Evolutionary conservation across 1,140 invertebrate species (phyloP), one percentile per base, ranked within the genome.

Genomic region (Oedothorax gibbosus): DNA sequence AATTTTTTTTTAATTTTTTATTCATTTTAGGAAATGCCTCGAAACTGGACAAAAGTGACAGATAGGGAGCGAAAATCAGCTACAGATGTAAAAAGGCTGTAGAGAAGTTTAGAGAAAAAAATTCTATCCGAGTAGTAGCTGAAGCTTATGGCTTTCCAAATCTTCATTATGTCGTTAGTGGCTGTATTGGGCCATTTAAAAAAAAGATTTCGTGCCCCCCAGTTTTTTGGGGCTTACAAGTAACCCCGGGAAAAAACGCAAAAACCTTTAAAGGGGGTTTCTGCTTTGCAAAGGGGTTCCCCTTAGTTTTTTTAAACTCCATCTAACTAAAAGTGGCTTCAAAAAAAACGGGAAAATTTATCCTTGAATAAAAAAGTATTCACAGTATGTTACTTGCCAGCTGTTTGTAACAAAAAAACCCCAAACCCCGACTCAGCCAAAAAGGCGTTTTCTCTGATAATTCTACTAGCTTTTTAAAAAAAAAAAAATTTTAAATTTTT

Each of bases 301-400:
- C 50, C 21, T 21, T 49, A 71, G 11, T 11, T 50, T 49, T 18
- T 71, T 71, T 50, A n/a, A n/a, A 71, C 8, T 71, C 69, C 69
- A 7, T 51, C 21, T 50, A 49, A 71, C 50, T 49, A 15, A 71
- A 49, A 71, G 12, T 51, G 21, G 69, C 50, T 71, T 71, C 18
- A n/a, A 20, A 20, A 51, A 71, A 71, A 71, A 71, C 69, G 15
- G 69, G 69, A n/a, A n/a, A 71, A 71, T 71, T 71, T 71, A 71
- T 71, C 69, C 35, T 51, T 71, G 69, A 71, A 71, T 71, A 71
- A 71, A 71, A 12, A 49, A 49, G 51, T 71, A 71, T 71, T 71
- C 50, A 50, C 69, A 50, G 50, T 15, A 71, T 51, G 69, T 71
- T 71, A 21, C 50, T 7, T 71, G 18, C 50, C 69, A 71, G 69